These are phyloP conservation scores for Clarias laeviceps DNA, from an alignment of 2,797 vertebrate species.

Conservation along the genomic window DNA sequence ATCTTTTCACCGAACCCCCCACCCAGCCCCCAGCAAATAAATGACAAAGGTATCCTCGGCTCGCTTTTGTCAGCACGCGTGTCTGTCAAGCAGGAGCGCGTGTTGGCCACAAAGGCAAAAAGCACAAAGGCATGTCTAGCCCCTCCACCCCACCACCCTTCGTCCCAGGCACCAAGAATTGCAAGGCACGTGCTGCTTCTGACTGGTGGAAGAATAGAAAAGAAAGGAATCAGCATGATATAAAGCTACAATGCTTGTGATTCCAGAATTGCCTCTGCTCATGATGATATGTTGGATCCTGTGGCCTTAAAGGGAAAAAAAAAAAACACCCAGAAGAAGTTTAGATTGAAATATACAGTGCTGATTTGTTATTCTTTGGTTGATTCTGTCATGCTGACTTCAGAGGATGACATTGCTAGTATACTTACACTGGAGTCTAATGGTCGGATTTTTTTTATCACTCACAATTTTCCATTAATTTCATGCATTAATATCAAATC, in stretches of 20 bases:
- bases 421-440: not conserved
- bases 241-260: conserved; percentile 19
- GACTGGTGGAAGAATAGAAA: conserved; percentile 72
- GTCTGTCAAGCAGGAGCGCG: conserved; percentile 78
- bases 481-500: not conserved
- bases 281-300: not conserved
- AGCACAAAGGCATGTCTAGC: conserved; percentile 68
- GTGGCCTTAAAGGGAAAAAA: not conserved
- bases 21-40: conserved; percentile 66
- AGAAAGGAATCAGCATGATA: conserved; percentile 41
- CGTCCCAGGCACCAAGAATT: conserved; percentile 62
- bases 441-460: not conserved
- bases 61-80: conserved; percentile 76
- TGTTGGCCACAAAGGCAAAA: conserved; percentile 74
- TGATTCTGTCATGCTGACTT: not conserved
- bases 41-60: conserved; percentile 71
- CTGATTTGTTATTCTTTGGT: not conserved
- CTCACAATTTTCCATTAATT: not conserved
- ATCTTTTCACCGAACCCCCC: conserved; percentile 72
- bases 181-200: conserved; percentile 78
- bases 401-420: not conserved
- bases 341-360: not conserved
- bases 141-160: conserved; percentile 33
- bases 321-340: not conserved
- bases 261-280: not conserved